Base-by-base conservation (phyloP, 2,797 vertebrate species). In the Takifugu rubripes region DNA sequence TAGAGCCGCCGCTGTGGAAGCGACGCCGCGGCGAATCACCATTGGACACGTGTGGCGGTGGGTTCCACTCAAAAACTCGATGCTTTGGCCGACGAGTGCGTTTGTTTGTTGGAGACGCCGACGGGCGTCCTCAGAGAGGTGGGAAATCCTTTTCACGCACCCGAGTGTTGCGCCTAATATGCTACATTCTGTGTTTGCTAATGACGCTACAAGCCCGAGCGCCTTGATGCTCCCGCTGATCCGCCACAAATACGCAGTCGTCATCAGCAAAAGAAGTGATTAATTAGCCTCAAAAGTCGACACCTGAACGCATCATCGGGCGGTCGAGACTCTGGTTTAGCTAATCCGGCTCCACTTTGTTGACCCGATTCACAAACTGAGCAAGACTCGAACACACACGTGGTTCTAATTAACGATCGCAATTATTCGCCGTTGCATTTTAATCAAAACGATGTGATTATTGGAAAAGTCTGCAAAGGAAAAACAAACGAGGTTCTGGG, bases 21-120 rank as follows among this genome's bases (percentile, higher is more conserved):
- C 81, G 74, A 72, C 80, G 57, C 52, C 5, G 73, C 74, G 27
- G 73, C 56, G 79, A 83, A 84, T 82, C 64, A 54, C 77, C 84
- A 87, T 88, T 87, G 80, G 82, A 83, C 78, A 79, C 86, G 86
- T 87, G 82, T 83, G 49, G 21, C 77, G 77, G 79, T 77, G 25
- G 36, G 49, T 78, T 79, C 74, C 16, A 49, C 75, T 83, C 79
- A 81, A 82, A 33, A 85, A 81, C 52, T 70, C 70, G 59, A 63
- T 69, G n/a, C 68, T 29, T 60, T 56, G 62, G 52, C 73, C 42
- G 7, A 27, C 43, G 51, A 59, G 25, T 56, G 24, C 40, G 61
- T 75, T 58, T 74, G 66, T 56, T 55, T 82, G 77, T 82, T 74
- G 64, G 71, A 17, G 2, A 53, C 52, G 26, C 68, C 64, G 67